Conservation (phyloP, 1,140 invertebrate genomes). For the Acromyrmex charruanus region DNA sequence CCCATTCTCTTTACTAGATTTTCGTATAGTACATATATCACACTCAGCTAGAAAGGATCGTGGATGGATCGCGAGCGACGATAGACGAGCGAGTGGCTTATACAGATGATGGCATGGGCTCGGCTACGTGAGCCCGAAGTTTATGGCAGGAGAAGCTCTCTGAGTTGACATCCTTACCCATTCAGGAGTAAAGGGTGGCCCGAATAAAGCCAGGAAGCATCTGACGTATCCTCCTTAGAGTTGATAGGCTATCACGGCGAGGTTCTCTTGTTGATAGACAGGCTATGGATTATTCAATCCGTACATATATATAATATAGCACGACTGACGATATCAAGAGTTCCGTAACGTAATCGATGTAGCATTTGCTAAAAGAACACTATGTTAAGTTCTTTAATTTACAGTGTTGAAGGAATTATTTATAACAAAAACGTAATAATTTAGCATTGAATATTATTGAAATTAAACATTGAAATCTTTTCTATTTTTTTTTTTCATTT, state of each 20-base stretch:
- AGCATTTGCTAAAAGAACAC: not conserved
- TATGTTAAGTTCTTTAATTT: not conserved
- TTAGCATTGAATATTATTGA: not conserved
- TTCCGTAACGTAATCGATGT: conserved; percentile 11
- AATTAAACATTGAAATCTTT: not conserved
- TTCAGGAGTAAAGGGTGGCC: conserved; percentile 50
- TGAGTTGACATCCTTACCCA: conserved; percentile 31
- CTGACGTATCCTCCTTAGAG: conserved; percentile 53
- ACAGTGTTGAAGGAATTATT: not conserved
- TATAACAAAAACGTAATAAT: not conserved
- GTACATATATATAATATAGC: conserved; percentile 8
- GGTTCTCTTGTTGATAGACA: conserved; percentile 26
- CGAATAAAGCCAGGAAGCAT: conserved; percentile 57
- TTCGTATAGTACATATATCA: conserved; percentile 20
- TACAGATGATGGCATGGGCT: conserved; percentile 10
- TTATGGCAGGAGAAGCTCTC: conserved; percentile 55
- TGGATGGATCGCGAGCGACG: conserved; percentile 27
- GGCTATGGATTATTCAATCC: conserved; percentile 53
- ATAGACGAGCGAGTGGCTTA: conserved; percentile 44
- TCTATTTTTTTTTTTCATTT: not conserved
- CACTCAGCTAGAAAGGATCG: conserved; percentile 4
- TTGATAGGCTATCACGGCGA: conserved; percentile 53
- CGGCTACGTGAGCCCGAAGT: conserved; percentile 44
- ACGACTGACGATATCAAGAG: conserved; percentile 8
- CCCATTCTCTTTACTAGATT: conserved; percentile 1